phyloP scores from a whole-genome alignment of 30 jellyfish, hydroid and myxozoan genomes.

The Aurelia coerulea region DNA sequence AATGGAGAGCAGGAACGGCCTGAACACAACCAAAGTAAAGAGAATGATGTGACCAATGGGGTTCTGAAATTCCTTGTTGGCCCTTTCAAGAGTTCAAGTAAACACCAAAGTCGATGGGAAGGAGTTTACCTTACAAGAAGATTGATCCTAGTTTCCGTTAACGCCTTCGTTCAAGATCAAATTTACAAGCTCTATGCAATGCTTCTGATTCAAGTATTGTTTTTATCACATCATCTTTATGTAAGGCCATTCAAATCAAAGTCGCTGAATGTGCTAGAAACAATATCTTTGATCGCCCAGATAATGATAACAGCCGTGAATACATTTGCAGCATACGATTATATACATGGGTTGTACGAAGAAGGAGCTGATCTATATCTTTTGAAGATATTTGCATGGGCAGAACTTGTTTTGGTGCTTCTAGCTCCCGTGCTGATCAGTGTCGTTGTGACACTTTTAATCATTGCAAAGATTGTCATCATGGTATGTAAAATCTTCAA shows the following conservation, averaged over 20 bases:
- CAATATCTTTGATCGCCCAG: slow-evolving; percentile 43
- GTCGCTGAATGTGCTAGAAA: slow-evolving; percentile 36
- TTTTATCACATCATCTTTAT: slow-evolving; percentile 30
- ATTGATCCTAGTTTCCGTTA: slow-evolving; percentile 11
- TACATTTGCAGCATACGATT: slow-evolving; percentile 18
- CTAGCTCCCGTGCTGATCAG: background rate
- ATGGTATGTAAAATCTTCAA: no score
- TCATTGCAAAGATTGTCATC: background rate
- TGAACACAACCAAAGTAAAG: background rate
- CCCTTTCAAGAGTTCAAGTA: slow-evolving; percentile 18
- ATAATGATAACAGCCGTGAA: slow-evolving; percentile 11
- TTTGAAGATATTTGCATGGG: background rate
- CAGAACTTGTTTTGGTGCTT: slow-evolving; percentile 2
- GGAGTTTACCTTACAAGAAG: slow-evolving; percentile 42
- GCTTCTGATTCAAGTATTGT: slow-evolving; percentile 22
- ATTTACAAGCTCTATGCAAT: background rate
- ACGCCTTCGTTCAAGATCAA: slow-evolving; percentile 17
- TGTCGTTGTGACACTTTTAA: background rate
- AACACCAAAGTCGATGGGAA: slow-evolving; percentile 37
- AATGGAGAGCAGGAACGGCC: background rate
- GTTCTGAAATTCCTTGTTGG: slow-evolving; percentile 3
- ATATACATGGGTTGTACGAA: background rate
- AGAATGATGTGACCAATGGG: background rate
- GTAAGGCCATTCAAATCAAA: slow-evolving; percentile 40
- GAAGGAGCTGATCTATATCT: background rate